Evolutionary conservation across 2,888 invertebrate genomes (phyloP), one percentile per base, ranked within the genome.

Genomic region (Drosophila rellima): DNA sequence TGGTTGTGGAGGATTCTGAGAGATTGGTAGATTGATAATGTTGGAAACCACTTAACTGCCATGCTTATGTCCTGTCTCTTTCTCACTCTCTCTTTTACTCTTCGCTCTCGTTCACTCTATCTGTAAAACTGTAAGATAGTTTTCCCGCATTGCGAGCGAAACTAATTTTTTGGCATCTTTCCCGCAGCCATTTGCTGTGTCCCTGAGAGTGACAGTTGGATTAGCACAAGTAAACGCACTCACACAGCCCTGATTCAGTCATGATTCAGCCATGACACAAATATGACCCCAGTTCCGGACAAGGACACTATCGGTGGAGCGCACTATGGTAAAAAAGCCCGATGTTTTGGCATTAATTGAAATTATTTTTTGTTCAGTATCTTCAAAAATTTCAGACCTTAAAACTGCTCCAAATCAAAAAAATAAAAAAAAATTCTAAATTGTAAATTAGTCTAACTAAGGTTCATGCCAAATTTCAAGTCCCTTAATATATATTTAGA

Each of bases 171-270:
- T 83, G 83, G 88, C 81, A 87, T 74, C 74, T 77, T 84, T 82
- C 78, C 68, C 79, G 74, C 66, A 78, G 70, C 68, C 75, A 73
- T 82, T 85, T 88, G 54, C 67, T 18, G 48, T 29, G 70, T 56
- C 81, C 69, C 78, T 86, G 81, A 72, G 70, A 62, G 57, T 79
- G 87, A 79, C 86, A 86, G 78, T 80, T 78, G 81, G 81, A 83
- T 86, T 81, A 83, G 84, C 62, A 66, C 47, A 54, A 31, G 45
- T 51, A 62, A 73, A 57, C 52, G 45, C 59, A 65, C 63, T 71
- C 64, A 1, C 37, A 26, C 26, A 26, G 26, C 26, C 26, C 6
- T 1, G 20, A 17, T 17, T 26, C 26, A 26, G 26, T 7, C 31
- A 17, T 20, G 52, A 44, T 62, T 63, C 60, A 86, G 84, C 83